Base-by-base conservation (phyloP, 1,140 invertebrate species). In the Drosophila persimilis region DNA sequence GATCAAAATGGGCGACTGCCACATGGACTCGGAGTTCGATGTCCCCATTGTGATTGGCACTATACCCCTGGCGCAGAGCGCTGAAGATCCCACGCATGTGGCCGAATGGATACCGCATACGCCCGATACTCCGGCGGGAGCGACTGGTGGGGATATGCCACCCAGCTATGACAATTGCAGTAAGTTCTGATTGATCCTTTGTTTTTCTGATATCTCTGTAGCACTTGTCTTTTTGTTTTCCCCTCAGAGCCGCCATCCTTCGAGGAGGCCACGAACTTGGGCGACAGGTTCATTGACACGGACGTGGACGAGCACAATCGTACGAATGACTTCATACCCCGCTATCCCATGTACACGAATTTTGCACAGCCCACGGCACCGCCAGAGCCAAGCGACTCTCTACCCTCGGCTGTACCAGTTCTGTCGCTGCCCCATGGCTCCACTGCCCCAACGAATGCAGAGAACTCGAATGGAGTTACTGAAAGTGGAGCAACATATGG, bases 301-400 rank as follows among this genome's bases (percentile, higher is more conserved):
- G 90, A 91, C 57, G 71, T 59, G 6, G 73, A 85, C 48, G 81
- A 81, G 17, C 80, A 72, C 26, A 71, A 90, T 67, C 73, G 75
- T n/a, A 76, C 65, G 2, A 84, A 89, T 51, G 86, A 83, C 45
- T 91, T 89, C 9, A 61, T 88, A 39, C 90, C 90, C 2, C 72
- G 73, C 20, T 91, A 91, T 66, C 90, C 90, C 6, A 90, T 89
- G 85, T 89, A 89, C 47, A 84, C 77, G 2, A 84, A 89, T 45
- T 89, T 89, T 51, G 85, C 85, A 1, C 48, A 22, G 48, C 85
- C 85, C 1, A 35, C 85, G 39, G 85, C 85, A 7, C 69, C 43
- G 6, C 6, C 55, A 22, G 78, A 69, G 1, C 5, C 41, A 3
- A 45, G 44, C 0, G 26, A 11, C 5, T 31, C 60, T 6, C 45